phyloP scores from a whole-genome alignment of 2,888 invertebrate genomes.

The Fragum fragum region DNA sequence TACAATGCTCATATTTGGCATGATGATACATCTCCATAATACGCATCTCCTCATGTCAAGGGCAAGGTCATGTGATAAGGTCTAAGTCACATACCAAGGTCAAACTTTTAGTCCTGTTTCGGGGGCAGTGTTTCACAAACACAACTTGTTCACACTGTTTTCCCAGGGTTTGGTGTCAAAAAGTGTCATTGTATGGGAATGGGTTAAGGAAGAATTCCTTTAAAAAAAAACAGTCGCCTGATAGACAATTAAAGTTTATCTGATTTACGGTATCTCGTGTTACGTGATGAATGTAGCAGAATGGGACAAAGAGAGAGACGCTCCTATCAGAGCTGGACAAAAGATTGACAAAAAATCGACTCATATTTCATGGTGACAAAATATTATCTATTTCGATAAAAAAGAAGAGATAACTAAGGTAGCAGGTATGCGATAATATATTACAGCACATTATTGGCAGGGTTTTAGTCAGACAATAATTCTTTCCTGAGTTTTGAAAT shows the following conservation, averaged over 20 bases:
- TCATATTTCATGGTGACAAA: constrained; percentile 29
- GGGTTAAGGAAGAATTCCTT: not conserved
- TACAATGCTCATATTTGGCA: too few relatives aligned
- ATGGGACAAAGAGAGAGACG: constrained; percentile 20
- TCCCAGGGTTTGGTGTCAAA: too few relatives aligned
- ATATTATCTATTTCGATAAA: constrained; percentile 25
- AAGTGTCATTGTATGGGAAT: too few relatives aligned
- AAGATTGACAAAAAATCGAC: not conserved
- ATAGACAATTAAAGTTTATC: constrained; percentile 10
- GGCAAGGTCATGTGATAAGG: too few relatives aligned
- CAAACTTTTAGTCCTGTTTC: too few relatives aligned
- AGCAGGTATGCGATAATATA: constrained; percentile 24
- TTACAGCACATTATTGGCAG: constrained; percentile 12
- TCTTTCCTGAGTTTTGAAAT: too few relatives aligned
- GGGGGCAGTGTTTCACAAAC: too few relatives aligned
- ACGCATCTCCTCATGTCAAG: too few relatives aligned
- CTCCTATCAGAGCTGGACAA: constrained; percentile 9
- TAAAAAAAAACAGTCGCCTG: not conserved
- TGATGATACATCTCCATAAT: too few relatives aligned
- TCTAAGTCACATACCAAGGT: too few relatives aligned
- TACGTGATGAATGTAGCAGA: constrained; percentile 22
- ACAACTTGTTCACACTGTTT: too few relatives aligned
- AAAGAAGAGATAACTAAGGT: not conserved
- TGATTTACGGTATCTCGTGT: constrained; percentile 17
- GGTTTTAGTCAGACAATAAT: too few relatives aligned